Evolutionary conservation across 2,888 invertebrate species (phyloP).

Genomic region (Entomobrya multifasciata): DNA sequence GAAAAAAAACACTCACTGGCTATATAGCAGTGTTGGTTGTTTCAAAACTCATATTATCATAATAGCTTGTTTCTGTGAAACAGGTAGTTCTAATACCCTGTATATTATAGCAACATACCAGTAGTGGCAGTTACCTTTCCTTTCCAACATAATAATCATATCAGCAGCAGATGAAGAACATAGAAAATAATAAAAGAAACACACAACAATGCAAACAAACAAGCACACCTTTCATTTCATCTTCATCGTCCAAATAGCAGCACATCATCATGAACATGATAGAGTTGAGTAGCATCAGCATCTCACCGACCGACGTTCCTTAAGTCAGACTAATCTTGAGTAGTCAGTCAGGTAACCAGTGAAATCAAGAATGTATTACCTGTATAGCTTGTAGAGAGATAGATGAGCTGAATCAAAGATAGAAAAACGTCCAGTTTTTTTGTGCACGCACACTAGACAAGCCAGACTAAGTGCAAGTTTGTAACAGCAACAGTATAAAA

Average conservation of each 20-base stretch:
- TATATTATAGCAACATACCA: background rate
- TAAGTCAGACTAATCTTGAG: conserved; percentile 38
- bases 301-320: background rate
- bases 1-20: conserved; percentile 1
- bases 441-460: conserved; percentile 27
- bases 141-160: background rate
- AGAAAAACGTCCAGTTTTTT: conserved; percentile 49
- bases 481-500: conserved; percentile 7
- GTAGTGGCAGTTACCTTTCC: background rate
- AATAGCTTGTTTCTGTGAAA: conserved; percentile 19
- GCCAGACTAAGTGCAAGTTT: conserved; percentile 3
- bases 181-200: background rate
- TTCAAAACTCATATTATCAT: background rate
- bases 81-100: conserved; percentile 38
- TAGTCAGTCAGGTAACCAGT: conserved; percentile 24
- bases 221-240: conserved; percentile 29
- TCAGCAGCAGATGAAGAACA: too few relatives aligned
- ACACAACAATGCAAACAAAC: conserved; percentile 19
- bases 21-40: too few relatives aligned
- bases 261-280: background rate
- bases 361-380: conserved; percentile 26
- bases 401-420: background rate
- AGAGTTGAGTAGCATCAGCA: conserved; percentile 6
- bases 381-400: background rate
- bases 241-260: background rate